Percentiles rank a stretch among this genome's conserved stretches.
These are phyloP conservation scores for Leucoraja ocellata DNA, from an alignment of 2,797 vertebrate genomes.

Conservation along the genomic window DNA sequence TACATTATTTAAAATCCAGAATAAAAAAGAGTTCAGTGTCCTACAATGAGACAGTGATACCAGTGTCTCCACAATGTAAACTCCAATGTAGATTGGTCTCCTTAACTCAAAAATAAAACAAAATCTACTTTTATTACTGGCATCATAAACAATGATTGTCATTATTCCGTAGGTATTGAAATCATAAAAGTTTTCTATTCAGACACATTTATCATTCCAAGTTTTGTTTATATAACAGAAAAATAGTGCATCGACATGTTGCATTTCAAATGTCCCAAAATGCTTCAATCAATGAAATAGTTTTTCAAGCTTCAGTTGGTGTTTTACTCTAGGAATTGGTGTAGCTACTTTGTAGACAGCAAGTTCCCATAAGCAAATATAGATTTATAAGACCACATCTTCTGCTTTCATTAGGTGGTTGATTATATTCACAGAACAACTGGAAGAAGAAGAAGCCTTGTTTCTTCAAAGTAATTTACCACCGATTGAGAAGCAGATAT, in stretches of 20 bases:
- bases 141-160: neutral
- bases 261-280: neutral
- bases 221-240: neutral
- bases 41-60: too few species aligned
- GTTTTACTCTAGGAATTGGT: neutral
- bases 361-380: neutral
- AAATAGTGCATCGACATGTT: neutral
- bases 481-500: neutral
- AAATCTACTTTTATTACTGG: neutral
- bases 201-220: neutral
- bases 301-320: neutral
- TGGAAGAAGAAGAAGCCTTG: neutral
- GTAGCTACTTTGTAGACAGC: neutral
- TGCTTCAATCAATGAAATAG: neutral
- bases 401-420: neutral
- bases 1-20: too few species aligned
- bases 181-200: neutral
- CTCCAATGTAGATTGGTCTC: neutral
- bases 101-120: neutral
- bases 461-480: neutral
- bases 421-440: neutral
- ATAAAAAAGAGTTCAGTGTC: too few species aligned
- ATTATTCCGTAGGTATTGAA: neutral
- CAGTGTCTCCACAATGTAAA: neutral
- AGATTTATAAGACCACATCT: neutral